Evolutionary conservation across 2,113 vertebrate species (phyloP), one percentile per base, ranked within the genome.

Genomic region (Phaetusa simplex): DNA sequence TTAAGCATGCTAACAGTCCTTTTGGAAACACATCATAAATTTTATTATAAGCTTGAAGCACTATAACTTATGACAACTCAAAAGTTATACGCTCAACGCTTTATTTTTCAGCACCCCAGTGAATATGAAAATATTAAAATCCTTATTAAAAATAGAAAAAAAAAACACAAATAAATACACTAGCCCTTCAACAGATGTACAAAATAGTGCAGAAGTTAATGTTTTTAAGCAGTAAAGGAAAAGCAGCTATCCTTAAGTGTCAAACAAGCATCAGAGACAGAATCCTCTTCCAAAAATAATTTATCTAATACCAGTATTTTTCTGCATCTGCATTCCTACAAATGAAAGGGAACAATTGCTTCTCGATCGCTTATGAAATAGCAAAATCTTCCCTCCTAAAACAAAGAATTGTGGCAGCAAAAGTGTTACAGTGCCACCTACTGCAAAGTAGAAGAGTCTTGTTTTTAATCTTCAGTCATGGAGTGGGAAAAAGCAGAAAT

Each of bases 391-490:
- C 14, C 11, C 36, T 61, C 14, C 47, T 50, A 64, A 62, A 3
- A 70, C 4, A 53, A 43, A 30, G 5, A 56, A 43, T 67, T 86
- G 88, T 15, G 5, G 24, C 42, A 90, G 2, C 0, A 22, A 16
- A 55, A 73, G 72, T 55, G 59, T 74, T 88, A 88, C n/a, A 92
- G 50, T 88, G 93, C 90, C 95, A 96, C 32, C 95, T 97, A 81
- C 95, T 88, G 96, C 9, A 22, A 78, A 89, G 19, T 2, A 72
- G 24, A 55, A 76, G 27, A 72, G 32, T 34, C 19, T 72, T 16
- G 9, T 13, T 70, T 66, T 80, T 43, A 47, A 71, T 74, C 61
- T 71, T 78, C 36, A 86, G 27, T 32, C 17, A 77, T 2, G 71
- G 12, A 0, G 17, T 34, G 7, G 10, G 12, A 76, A 64, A 93